Evolutionary conservation across 2,113 vertebrate species (phyloP).

Genomic region (Aleadryas rufinucha): DNA sequence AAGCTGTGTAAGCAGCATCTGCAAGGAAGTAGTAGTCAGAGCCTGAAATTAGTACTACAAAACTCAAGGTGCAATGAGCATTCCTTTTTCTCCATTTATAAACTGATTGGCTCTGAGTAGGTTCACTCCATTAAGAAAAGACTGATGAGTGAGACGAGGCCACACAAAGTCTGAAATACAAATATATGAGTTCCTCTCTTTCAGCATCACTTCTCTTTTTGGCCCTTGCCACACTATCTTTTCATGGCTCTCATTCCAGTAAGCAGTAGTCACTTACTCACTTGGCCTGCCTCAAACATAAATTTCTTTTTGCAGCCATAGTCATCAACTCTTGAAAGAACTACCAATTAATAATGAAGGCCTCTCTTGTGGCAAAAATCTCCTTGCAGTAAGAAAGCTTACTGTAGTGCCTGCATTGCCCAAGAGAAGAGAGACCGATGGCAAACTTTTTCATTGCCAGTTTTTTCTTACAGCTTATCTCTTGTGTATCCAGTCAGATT

Average conservation of each 20-base stretch:
- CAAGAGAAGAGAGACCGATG: not conserved
- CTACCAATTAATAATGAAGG: not conserved
- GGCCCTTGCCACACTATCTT: not conserved
- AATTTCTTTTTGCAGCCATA: not conserved
- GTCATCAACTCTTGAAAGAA: not conserved
- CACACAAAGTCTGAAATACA: not conserved
- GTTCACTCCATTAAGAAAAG: not conserved
- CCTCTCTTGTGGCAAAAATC: not conserved
- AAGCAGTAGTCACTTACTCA: not conserved
- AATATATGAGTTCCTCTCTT: not conserved
- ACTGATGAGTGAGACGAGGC: not conserved
- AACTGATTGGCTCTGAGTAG: not conserved
- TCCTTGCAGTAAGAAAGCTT: not conserved
- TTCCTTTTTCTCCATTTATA: not conserved
- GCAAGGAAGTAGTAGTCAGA: not conserved
- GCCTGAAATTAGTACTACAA: not conserved
- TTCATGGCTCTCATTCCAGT: not conserved
- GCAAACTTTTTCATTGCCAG: not conserved
- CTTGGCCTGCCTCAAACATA: not conserved
- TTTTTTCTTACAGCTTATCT: not conserved
- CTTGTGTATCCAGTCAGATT: not conserved
- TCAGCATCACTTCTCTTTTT: not conserved
- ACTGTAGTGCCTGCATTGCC: not conserved
- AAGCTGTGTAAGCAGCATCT: not conserved
- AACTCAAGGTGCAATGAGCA: not conserved